phyloP scores from a whole-genome alignment of 1,140 invertebrate species.

The Drosophila tropicalis region DNA sequence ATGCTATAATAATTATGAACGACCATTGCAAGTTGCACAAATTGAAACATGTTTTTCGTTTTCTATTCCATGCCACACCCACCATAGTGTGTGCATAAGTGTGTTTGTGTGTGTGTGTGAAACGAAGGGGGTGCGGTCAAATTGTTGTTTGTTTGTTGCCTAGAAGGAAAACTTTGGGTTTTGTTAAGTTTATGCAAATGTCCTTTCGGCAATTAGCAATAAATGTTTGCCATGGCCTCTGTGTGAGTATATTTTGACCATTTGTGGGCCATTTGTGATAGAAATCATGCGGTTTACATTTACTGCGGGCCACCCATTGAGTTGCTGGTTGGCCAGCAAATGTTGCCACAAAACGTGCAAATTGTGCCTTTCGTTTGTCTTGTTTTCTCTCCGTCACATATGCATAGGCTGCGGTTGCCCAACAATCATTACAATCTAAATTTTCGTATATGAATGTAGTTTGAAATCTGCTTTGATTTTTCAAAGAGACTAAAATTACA shows the following conservation, averaged over 20 bases:
- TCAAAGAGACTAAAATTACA: background rate
- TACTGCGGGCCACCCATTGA: conserved; percentile 68
- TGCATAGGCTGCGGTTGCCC: conserved; percentile 31
- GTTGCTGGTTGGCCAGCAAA: conserved; percentile 24
- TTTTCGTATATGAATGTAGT: background rate
- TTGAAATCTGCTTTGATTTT: no score
- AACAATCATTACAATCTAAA: conserved; percentile 39
- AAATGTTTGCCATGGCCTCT: conserved; percentile 70
- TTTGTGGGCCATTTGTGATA: conserved; percentile 78
- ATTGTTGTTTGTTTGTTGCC: conserved; percentile 66
- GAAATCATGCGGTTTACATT: conserved; percentile 76
- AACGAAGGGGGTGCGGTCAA: conserved; percentile 40
- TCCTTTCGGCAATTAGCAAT: conserved; percentile 79
- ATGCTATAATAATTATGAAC: conserved; percentile 54
- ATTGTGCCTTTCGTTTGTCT: conserved; percentile 60
- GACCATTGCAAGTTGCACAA: conserved; percentile 45
- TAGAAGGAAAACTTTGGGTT: conserved; percentile 70
- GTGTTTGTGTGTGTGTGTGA: conserved; percentile 10
- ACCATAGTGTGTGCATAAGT: conserved; percentile 5
- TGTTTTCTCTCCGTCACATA: conserved; percentile 14
- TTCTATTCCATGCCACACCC: conserved; percentile 28
- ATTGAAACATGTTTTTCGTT: conserved; percentile 62
- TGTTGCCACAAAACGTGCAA: conserved; percentile 68
- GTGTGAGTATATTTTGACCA: conserved; percentile 49
- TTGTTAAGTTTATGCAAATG: conserved; percentile 82